Evolutionary conservation across 2,888 invertebrate genomes (phyloP).

Genomic region (Mactromeris polynyma): DNA sequence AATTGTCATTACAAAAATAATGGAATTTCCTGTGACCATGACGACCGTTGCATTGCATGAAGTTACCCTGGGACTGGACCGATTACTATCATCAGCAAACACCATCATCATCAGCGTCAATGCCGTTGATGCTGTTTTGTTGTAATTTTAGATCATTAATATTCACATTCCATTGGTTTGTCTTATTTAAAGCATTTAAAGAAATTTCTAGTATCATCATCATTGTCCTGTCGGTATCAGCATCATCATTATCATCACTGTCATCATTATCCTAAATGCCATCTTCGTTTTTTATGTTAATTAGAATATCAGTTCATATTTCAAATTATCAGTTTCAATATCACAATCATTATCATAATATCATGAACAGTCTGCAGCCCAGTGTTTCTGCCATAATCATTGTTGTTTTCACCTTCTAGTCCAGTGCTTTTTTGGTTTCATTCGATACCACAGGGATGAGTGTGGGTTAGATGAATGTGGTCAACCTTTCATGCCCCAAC

Average conservation of each 20-base stretch:
- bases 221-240: constrained; percentile 45
- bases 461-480: no score
- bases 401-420: not conserved
- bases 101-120: not conserved
- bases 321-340: no score
- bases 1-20: not conserved
- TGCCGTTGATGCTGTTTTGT: no score
- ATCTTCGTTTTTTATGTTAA: no score
- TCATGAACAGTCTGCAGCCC: not conserved
- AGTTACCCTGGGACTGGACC: not conserved
- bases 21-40: no score
- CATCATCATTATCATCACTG: constrained; percentile 46
- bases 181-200: no score
- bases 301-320: no score
- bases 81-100: not conserved
- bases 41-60: not conserved
- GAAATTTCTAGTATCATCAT: constrained; percentile 46
- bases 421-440: no score
- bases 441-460: no score
- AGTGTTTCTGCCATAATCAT: not conserved
- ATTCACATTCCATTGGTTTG: no score
- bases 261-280: constrained; percentile 47
- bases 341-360: no score
- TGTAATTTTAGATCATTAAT: not conserved
- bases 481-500: no score